These are phyloP conservation scores for Sakesphorus luctuosus DNA, from an alignment of 2,113 vertebrate genomes.

Conservation along the genomic window DNA sequence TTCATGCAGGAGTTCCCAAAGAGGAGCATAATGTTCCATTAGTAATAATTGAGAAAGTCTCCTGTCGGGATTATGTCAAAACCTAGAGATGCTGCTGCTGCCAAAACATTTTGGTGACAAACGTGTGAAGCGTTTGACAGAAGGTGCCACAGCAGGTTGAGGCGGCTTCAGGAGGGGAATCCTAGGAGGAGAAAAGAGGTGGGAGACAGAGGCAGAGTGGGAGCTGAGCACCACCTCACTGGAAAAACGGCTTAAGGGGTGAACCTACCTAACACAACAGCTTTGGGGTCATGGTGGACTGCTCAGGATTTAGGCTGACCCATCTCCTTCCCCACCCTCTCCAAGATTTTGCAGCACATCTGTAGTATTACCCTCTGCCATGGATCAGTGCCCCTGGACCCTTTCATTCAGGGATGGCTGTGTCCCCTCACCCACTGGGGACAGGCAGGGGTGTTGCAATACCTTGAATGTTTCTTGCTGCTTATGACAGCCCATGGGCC, in stretches of 20 bases:
- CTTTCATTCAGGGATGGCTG: not conserved
- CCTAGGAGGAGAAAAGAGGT: conserved; percentile 1
- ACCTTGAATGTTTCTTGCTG: not conserved
- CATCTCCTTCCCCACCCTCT: not conserved
- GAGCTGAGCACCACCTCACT: not conserved
- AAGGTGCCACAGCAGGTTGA: conserved; percentile 72
- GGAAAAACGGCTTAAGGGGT: accelerated
- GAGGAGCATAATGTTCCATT: conserved; percentile 81
- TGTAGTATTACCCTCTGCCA: not conserved
- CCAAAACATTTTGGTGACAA: conserved; percentile 85
- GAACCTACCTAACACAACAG: not conserved
- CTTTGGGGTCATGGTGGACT: not conserved
- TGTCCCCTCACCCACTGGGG: not conserved
- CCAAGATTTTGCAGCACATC: not conserved
- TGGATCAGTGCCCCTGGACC: not conserved
- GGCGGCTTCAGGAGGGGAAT: conserved; percentile 57
- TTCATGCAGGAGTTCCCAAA: conserved; percentile 81
- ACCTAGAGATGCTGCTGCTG: conserved; percentile 79
- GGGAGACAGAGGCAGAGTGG: not conserved
- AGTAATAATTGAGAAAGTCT: conserved; percentile 83
- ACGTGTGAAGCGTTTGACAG: conserved; percentile 73
- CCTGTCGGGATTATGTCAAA: conserved; percentile 82
- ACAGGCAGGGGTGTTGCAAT: not conserved
- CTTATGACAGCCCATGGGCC: not conserved
- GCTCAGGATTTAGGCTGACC: not conserved